These are phyloP conservation scores for Corynorhinus townsendii DNA, from an alignment of 2,113 vertebrate genomes.

Conservation along the genomic window DNA sequence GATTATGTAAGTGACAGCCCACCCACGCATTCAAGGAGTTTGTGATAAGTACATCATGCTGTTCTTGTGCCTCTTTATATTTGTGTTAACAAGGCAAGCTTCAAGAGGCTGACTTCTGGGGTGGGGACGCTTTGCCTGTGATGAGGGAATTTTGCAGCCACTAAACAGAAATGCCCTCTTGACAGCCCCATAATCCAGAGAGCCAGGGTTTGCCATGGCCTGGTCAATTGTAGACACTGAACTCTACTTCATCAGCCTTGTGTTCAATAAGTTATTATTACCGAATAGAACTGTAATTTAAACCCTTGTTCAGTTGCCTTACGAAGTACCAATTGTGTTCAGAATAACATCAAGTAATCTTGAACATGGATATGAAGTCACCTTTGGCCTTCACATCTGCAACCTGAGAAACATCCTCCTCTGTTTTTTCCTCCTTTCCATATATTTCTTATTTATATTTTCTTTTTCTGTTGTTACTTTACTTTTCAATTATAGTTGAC, in stretches of 20 bases:
- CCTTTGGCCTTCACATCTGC: background rate
- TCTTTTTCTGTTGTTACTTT: background rate
- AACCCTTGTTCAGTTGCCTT: background rate
- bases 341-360: background rate
- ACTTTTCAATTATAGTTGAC: background rate
- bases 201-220: background rate
- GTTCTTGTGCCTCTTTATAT: slow-evolving; percentile 18
- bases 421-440: background rate
- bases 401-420: background rate
- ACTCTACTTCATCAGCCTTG: background rate
- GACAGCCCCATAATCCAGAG: background rate
- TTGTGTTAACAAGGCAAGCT: background rate
- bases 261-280: background rate
- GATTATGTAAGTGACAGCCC: slow-evolving; percentile 66
- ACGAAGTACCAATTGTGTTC: background rate
- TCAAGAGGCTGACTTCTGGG: background rate
- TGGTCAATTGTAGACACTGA: background rate
- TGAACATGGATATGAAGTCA: background rate
- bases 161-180: background rate
- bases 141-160: background rate
- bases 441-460: background rate
- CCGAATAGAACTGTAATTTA: background rate
- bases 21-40: slow-evolving; percentile 33
- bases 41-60: background rate
- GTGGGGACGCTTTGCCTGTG: background rate